Conservation (phyloP, 1,140 invertebrate species). For the Calephelis virginiensis region DNA sequence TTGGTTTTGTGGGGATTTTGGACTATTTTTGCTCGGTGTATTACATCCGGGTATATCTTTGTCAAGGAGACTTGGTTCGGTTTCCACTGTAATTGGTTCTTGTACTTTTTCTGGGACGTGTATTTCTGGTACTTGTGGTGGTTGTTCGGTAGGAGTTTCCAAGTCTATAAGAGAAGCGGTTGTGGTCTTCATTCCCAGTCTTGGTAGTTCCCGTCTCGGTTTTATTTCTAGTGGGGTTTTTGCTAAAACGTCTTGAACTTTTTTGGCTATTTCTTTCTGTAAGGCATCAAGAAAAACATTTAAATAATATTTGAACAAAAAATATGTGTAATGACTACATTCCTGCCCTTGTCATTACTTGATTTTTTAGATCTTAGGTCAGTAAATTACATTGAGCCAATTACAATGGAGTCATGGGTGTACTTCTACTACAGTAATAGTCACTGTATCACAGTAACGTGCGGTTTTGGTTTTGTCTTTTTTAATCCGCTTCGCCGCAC, state of each 20-base stretch:
- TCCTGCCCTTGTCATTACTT: too few species aligned
- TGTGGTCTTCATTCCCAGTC: slow-evolving; percentile 38
- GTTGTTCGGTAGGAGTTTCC: slow-evolving; percentile 22
- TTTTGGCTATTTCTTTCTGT: slow-evolving; percentile 83
- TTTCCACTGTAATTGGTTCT: slow-evolving; percentile 9
- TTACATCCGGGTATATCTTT: background rate
- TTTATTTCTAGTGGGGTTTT: slow-evolving; percentile 86
- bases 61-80: background rate
- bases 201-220: slow-evolving; percentile 81
- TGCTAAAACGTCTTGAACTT: slow-evolving; percentile 82
- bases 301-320: slow-evolving; percentile 6
- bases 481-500: too few species aligned
- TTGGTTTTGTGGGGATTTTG: slow-evolving; percentile 55
- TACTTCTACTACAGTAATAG: too few species aligned
- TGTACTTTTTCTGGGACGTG: slow-evolving; percentile 24
- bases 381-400: too few species aligned
- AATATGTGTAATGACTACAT: too few species aligned
- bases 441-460: too few species aligned
- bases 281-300: slow-evolving; percentile 43
- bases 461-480: too few species aligned
- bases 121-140: slow-evolving; percentile 22
- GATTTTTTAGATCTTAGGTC: too few species aligned
- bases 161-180: slow-evolving; percentile 49
- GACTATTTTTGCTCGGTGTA: slow-evolving; percentile 1
- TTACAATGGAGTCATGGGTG: too few species aligned